Evolutionary conservation across 2,888 invertebrate species (phyloP).

Genomic region (Zygothrica quintamaculata): DNA sequence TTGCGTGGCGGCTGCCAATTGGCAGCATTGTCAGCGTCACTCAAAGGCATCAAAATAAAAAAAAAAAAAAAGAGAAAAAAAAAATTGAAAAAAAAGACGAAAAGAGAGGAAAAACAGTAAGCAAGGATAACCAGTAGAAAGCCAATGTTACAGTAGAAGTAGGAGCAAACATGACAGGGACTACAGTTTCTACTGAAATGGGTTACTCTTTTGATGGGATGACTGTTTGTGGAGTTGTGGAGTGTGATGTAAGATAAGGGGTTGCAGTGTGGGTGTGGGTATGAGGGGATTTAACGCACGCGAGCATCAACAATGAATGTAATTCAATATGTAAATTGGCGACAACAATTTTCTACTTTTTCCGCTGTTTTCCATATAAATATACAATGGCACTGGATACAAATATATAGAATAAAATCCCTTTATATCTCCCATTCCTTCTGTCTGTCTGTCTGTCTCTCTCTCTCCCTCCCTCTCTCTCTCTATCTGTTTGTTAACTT

Average conservation of each 20-base stretch:
- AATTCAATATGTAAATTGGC: slow-evolving; percentile 79
- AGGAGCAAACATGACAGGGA: slow-evolving; percentile 19
- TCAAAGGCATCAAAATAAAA: slow-evolving; percentile 61
- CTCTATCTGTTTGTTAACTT: not conserved
- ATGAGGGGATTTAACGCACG: slow-evolving; percentile 51
- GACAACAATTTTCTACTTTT: slow-evolving; percentile 68
- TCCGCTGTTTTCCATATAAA: slow-evolving; percentile 43
- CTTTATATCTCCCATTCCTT: too few relatives aligned
- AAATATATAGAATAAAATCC: too few relatives aligned
- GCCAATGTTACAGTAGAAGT: slow-evolving; percentile 58
- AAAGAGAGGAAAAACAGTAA: slow-evolving; percentile 30
- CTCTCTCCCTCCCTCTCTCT: not conserved
- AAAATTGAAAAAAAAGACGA: not conserved
- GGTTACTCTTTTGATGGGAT: not conserved
- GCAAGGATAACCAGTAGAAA: slow-evolving; percentile 36
- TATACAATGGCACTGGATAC: not conserved
- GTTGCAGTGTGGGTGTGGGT: slow-evolving; percentile 4
- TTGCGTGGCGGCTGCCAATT: slow-evolving; percentile 69
- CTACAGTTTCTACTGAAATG: slow-evolving; percentile 8
- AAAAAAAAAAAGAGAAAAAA: slow-evolving; percentile 1
- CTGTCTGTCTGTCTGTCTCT: not conserved
- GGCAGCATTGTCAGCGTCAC: slow-evolving; percentile 73
- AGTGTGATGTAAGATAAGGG: too few relatives aligned
- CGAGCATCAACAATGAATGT: slow-evolving; percentile 73
- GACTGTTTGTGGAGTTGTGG: too few relatives aligned